Conservation (phyloP, 1,140 invertebrate genomes). For the Drosophila novamexicana region DNA sequence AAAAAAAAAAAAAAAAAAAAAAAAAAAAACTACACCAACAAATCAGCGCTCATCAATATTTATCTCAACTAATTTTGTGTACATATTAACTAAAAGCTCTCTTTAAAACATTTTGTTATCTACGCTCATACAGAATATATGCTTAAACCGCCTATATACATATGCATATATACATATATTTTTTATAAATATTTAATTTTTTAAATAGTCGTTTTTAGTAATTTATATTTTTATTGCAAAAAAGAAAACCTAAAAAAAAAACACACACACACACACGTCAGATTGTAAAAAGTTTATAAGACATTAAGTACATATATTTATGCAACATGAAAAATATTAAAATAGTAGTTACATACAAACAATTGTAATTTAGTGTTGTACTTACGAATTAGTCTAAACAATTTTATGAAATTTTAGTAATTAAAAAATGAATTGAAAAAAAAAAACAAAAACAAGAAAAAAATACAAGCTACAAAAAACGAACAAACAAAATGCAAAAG, state of each 20-base stretch:
- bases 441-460: constrained; percentile 55
- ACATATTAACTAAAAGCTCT: constrained; percentile 43
- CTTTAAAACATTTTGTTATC: constrained; percentile 48
- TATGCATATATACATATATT: constrained; percentile 43
- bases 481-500: constrained; percentile 60
- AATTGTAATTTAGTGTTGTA: constrained; percentile 83
- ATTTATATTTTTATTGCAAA: constrained; percentile 82
- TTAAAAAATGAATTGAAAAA: constrained; percentile 78
- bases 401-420: constrained; percentile 83
- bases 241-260: constrained; percentile 61
- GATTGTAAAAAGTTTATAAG: constrained; percentile 75
- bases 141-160: constrained; percentile 18
- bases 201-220: constrained; percentile 83
- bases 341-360: constrained; percentile 80
- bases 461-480: constrained; percentile 55
- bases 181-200: constrained; percentile 83
- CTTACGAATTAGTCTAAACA: constrained; percentile 79
- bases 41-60: constrained; percentile 47
- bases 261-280: constrained; percentile 40
- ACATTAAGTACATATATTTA: constrained; percentile 61
- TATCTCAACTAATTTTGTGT: constrained; percentile 52
- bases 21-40: background rate
- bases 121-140: constrained; percentile 48
- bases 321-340: constrained; percentile 51
- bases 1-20: too few species aligned